A percentile compares a stretch with the other conserved stretches of the same genome.
Evolutionary conservation across 2,113 vertebrate genomes (phyloP).

Genomic region (Loxodonta africana): DNA sequence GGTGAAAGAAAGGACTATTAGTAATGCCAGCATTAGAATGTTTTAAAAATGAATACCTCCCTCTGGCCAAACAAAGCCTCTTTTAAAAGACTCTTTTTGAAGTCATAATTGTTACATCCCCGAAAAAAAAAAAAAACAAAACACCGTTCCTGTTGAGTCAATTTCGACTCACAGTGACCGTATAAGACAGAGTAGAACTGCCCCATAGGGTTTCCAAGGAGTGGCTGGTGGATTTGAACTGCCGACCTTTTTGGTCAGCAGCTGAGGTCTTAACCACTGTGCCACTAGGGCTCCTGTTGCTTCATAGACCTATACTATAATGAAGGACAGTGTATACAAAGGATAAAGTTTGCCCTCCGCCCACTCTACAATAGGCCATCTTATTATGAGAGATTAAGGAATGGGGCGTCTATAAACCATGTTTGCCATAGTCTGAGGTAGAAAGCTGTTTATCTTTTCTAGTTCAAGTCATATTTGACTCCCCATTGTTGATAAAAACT

Average conservation of each 20-base stretch:
- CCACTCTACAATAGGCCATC: neutral
- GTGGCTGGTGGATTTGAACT: too few relatives aligned
- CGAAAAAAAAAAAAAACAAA: too few relatives aligned
- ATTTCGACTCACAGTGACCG: too few relatives aligned
- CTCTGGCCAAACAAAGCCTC: neutral
- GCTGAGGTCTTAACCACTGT: too few relatives aligned
- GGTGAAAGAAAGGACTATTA: constrained; percentile 52
- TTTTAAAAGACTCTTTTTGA: neutral
- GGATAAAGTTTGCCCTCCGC: neutral
- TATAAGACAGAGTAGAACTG: too few relatives aligned
- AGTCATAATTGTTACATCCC: neutral
- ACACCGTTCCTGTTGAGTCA: too few relatives aligned
- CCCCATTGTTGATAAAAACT: constrained; percentile 8
- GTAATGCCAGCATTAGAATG: constrained; percentile 48
- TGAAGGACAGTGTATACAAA: neutral
- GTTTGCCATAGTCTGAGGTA: neutral
- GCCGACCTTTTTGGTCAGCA: too few relatives aligned
- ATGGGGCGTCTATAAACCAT: neutral
- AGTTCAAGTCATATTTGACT: constrained; percentile 8
- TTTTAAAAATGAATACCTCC: constrained; percentile 23
- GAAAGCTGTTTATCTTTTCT: neutral
- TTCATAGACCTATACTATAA: neutral
- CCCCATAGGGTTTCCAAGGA: too few relatives aligned
- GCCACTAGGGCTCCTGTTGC: neutral
- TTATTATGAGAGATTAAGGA: neutral